Evolutionary conservation across 1,140 invertebrate genomes (phyloP), one percentile per base, ranked within the genome.

Genomic region (Ceratina australensis): DNA sequence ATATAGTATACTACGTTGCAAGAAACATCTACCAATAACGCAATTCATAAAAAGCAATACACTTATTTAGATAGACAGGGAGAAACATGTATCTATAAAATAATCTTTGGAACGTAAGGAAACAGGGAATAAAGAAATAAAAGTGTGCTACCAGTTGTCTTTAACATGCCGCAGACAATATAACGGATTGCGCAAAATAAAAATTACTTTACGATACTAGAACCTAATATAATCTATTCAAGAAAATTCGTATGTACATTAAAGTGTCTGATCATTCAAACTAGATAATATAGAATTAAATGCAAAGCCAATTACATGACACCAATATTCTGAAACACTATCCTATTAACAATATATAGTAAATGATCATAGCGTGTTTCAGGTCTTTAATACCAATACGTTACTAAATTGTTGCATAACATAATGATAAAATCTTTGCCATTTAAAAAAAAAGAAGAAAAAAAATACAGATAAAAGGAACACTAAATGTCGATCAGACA

Each of bases 401-500:
- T 56, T 54, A 54, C 26, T 16, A n/a, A n/a, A 61, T n/a, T 66
- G 22, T 50, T 50, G 47, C 64, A 66, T 16, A 68, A 52, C 18
- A 20, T 12, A 67, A 50, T 24, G n/a, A 52, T 52, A 24, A 47
- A 33, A 73, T 73, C 18, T 7, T 73, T 64, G 24, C 60, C 50
- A 63, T n/a, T 54, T 18, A 75, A 20, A 16, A 33, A 56, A 60
- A 56, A 57, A 54, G 63, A 74, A 61, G 56, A 13, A 33, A 73
- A 59, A 64, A 56, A 72, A 73, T 4, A 47, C n/a, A 42, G 49
- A 76, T 52, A 80, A 74, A 68, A 56, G 33, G 76, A 68, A 84
- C 78, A 83, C 81, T 87, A 88, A 85, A 88, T 79, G 87, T 90
- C 82, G 90, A 85, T 88, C 80, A 89, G 87, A 91, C 81, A 89